Evolutionary conservation across 1,140 invertebrate species (phyloP), one percentile per base, ranked within the genome.

Genomic region (Neodiprion pinetum): DNA sequence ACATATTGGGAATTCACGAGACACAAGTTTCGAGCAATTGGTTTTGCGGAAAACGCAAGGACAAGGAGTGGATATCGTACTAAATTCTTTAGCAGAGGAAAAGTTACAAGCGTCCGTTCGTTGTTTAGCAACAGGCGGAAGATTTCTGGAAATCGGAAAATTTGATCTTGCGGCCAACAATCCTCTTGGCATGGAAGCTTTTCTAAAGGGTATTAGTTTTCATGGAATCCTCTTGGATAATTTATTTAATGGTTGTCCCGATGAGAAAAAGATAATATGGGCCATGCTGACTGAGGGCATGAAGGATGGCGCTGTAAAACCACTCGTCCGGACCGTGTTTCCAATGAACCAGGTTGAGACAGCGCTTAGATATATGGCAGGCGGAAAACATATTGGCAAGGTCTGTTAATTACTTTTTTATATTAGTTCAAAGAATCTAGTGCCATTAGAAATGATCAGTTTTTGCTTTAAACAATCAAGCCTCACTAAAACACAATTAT

Each of bases 381-480:
- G 93, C 75, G 96, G 96, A n/a, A 96, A 96, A 88, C 96, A 97
- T 84, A 95, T 96, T 74, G 96, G 96, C 75, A 97, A 97, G 91
- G 94, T 96, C 65, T 72, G 87, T 40, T 40, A 40, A 40, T 40
- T 40, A 5, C 5, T 40, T 40, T 40, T 40, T 5, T 40, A 5
- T 5, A 40, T 79, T 86, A 65, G 73, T 83, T 79, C 28, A 5
- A 40, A 40, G 1, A 40, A 5, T 75, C 87, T 70, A 78, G 83
- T 8, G 79, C 81, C 7, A 73, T 75, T 10, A 68, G 67, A 28
- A 70, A 72, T 48, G 73, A 79, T 0, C 76, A 85, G 11, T 79
- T 77, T 10, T 21, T 17, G 8, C 28, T 40, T 40, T 40, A 40
- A 40, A 40, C 5, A 3, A 40, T 40, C 28, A 40, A 4, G 28